Conservation (phyloP, 2,888 invertebrate genomes). For the Busseola fusca region DNA sequence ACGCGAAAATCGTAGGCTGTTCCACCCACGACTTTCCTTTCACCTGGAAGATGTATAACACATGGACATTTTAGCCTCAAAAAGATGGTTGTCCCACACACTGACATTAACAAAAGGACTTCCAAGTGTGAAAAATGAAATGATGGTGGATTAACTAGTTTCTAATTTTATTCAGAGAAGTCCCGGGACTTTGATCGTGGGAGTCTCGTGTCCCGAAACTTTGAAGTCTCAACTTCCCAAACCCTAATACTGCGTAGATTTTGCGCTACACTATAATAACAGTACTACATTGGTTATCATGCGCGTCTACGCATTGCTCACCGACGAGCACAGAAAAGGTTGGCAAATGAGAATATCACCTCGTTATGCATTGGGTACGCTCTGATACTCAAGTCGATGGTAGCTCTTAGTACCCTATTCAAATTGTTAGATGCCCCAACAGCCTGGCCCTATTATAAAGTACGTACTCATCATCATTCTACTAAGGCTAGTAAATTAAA, state of each 20-base stretch:
- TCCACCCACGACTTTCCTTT: conserved; percentile 91
- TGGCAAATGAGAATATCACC: not conserved
- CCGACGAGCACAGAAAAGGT: not conserved
- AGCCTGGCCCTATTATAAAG: not conserved
- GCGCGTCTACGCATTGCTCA: not conserved
- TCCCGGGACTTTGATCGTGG: not conserved
- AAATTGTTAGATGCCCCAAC: not conserved
- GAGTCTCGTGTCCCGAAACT: not conserved
- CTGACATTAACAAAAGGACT: not conserved
- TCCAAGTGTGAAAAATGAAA: not conserved
- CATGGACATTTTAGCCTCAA: not conserved
- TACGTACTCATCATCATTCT: not conserved
- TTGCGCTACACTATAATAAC: not conserved
- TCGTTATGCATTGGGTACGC: not conserved
- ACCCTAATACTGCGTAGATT: not conserved
- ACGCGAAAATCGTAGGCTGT: conserved; percentile 93
- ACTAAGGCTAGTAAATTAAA: not conserved
- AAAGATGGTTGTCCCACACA: not conserved
- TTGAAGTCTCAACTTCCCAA: not conserved
- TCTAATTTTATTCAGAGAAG: not conserved
- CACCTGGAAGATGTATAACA: conserved; percentile 84
- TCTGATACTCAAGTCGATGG: not conserved
- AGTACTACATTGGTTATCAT: not conserved
- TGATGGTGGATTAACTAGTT: not conserved
- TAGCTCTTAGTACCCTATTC: not conserved